Percentiles rank a stretch among this genome's conserved stretches.
phyloP scores from a whole-genome alignment of 2,113 vertebrate species.

The Corythornis vintsioides region DNA sequence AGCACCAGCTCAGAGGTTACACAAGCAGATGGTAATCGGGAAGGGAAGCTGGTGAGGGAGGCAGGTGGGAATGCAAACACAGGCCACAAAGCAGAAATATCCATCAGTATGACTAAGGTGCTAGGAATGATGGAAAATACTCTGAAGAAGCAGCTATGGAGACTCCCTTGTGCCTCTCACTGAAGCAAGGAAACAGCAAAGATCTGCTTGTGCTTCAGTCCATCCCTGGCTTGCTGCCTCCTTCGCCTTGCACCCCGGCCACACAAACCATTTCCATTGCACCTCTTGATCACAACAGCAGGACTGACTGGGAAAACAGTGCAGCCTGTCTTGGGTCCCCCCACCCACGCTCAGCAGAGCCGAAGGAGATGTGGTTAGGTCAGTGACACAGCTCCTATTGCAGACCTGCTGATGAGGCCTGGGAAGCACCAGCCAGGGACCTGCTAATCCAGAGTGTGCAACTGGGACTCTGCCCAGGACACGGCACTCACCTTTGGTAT shows the following conservation, averaged over 20 bases:
- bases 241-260: not conserved
- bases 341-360: not conserved
- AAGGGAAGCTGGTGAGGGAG: not conserved
- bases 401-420: not conserved
- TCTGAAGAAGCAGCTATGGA: not conserved
- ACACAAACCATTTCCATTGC: not conserved
- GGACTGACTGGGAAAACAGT: not conserved
- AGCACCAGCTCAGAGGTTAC: constrained; percentile 70
- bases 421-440: not conserved
- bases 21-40: not conserved
- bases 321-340: not conserved
- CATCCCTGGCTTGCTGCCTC: not conserved
- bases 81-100: not conserved
- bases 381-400: not conserved
- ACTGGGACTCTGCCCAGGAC: not conserved
- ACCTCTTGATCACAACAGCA: not conserved
- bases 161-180: not conserved
- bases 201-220: not conserved
- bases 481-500: not conserved
- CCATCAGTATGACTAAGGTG: not conserved
- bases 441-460: accelerated
- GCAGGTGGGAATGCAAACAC: not conserved
- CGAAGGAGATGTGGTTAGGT: not conserved
- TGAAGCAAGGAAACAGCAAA: not conserved
- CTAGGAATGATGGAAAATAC: not conserved